Evolutionary conservation across 1,140 invertebrate species (phyloP).

Genomic region (Caenorhabditis tropicalis): DNA sequence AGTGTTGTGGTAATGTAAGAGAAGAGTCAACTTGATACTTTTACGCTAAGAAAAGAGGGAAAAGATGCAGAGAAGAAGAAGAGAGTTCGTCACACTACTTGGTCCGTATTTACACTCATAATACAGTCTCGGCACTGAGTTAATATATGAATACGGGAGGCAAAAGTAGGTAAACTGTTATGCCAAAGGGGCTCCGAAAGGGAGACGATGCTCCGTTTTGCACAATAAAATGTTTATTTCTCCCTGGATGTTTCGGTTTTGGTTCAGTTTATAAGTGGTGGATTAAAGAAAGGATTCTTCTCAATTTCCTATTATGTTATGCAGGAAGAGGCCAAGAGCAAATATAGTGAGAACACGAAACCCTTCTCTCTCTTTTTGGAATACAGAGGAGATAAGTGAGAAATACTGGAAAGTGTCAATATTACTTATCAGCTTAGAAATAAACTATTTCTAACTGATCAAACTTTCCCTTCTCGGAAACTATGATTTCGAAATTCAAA

Average conservation of each 20-base stretch:
- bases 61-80: too few relatives aligned
- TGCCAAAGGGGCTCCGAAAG: neutral
- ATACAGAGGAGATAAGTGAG: neutral
- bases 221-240: constrained; percentile 9
- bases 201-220: constrained; percentile 4
- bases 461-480: neutral
- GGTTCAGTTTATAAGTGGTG: constrained; percentile 19
- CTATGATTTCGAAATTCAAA: neutral
- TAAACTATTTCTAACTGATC: neutral
- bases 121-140: too few relatives aligned
- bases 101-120: constrained; percentile 39
- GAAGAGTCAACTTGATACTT: constrained; percentile 38
- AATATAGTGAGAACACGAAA: neutral
- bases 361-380: too few relatives aligned
- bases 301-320: neutral
- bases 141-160: neutral
- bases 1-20: neutral
- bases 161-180: constrained; percentile 23
- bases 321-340: neutral
- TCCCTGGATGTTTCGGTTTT: constrained; percentile 1
- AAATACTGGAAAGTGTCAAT: constrained; percentile 13
- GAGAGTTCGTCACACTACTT: constrained; percentile 30
- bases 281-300: neutral
- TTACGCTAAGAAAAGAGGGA: too few relatives aligned
- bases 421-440: constrained; percentile 32